Evolutionary conservation across 2,113 vertebrate genomes (phyloP), one percentile per base, ranked within the genome.

Genomic region (Tetraodon nigroviridis): DNA sequence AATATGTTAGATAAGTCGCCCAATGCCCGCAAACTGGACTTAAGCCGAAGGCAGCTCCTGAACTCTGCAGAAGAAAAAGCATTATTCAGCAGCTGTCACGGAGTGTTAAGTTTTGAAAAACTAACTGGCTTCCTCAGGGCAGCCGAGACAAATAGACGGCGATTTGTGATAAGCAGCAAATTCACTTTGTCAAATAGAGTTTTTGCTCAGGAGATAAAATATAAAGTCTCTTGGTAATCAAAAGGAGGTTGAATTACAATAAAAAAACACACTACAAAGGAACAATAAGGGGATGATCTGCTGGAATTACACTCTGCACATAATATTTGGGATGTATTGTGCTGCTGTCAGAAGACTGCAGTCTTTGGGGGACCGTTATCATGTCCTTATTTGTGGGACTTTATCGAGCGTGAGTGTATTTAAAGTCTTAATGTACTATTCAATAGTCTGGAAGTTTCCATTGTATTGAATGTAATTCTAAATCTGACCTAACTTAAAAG

Each of bases 401-500:
- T 75, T 76, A 67, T 50, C 58, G 27, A 24, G 55, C 29, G 46
- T 37, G 54, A 69, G 50, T 65, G 53, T 51, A 67, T 17, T 55
- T 44, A 27, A 27, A 27, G 24, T 27, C 24, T 27, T 27, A 76
- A 67, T 61, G 74, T 75, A 68, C 41, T 49, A 69, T 64, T 76
- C 54, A 82, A 60, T 51, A 44, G 66, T 64, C 7, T 47, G 56
- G 67, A 63, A 61, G 71, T 71, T 51, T 61, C 55, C 40, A 51
- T 54, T 58, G 64, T 78, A 80, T n/a, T n/a, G n/a, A n/a, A n/a
- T n/a, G n/a, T n/a, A 78, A 75, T 68, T 68, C 40, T 75, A 77
- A 81, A 54, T 79, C 70, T 17, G 78, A 69, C 64, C 56, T 55
- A 67, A 13, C 10, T 53, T 42, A 58, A 61, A 45, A 42, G 46